These are phyloP conservation scores for Alouatta caraya DNA, from an alignment of 2,797 vertebrate species.

Conservation along the genomic window DNA sequence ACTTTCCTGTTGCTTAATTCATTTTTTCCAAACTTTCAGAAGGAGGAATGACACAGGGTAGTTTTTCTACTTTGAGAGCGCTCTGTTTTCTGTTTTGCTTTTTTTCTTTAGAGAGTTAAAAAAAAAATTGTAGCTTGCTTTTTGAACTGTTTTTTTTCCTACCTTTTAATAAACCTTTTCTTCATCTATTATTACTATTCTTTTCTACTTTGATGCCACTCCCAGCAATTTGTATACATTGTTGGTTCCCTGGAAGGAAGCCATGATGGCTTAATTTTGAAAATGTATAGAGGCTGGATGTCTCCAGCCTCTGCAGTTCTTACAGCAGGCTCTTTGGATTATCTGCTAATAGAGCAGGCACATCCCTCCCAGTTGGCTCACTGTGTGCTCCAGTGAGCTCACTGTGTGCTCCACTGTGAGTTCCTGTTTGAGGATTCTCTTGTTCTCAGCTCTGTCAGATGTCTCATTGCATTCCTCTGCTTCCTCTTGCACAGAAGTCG, in stretches of 20 bases:
- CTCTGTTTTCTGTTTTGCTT: neutral
- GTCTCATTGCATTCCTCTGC: neutral
- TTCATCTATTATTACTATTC: neutral
- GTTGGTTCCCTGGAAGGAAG: neutral
- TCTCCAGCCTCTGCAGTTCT: too few relatives aligned
- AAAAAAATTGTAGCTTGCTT: neutral
- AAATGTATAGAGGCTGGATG: too few relatives aligned
- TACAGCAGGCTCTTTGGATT: too few relatives aligned
- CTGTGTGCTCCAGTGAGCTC: neutral
- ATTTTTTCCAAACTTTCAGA: neutral
- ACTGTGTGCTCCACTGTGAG: neutral
- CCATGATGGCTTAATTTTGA: too few relatives aligned
- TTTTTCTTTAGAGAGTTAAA: neutral
- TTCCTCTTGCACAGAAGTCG: neutral
- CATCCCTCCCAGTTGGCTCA: neutral
- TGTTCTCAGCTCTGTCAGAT: neutral
- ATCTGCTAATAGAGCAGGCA: neutral
- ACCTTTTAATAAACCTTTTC: neutral
- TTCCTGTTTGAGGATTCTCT: neutral
- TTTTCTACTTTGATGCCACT: neutral
- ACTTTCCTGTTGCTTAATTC: slow-evolving; percentile 8
- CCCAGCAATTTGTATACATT: neutral
- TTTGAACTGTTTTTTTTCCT: neutral
- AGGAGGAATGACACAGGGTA: neutral
- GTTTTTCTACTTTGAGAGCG: neutral